These are phyloP conservation scores for Psittacula cyanocephala DNA, from an alignment of 2,113 vertebrate species.

Conservation along the genomic window DNA sequence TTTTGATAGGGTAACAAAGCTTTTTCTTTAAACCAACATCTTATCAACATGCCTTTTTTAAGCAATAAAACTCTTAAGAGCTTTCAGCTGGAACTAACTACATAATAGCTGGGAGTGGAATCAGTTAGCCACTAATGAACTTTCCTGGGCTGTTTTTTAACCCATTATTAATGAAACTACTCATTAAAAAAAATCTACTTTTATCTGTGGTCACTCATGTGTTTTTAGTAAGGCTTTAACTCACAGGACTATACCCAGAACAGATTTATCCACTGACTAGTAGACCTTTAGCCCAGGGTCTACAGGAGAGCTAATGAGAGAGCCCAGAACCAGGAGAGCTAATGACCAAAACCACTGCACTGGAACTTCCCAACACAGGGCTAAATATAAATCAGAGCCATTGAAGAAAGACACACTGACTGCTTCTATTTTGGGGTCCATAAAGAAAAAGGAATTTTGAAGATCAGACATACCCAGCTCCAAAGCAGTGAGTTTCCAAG, in stretches of 20 bases:
- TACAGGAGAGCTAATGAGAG: neutral
- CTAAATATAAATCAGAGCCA: slow-evolving; percentile 30
- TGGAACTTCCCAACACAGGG: neutral
- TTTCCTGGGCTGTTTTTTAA: neutral
- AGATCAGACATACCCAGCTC: neutral
- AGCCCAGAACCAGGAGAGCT: neutral
- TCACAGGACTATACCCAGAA: neutral
- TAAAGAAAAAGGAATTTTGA: neutral
- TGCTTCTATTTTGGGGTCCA: slow-evolving; percentile 10
- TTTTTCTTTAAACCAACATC: neutral
- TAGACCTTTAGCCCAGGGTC: neutral
- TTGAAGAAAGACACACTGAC: neutral
- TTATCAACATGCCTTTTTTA: neutral
- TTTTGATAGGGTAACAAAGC: neutral
- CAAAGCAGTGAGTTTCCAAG: slow-evolving; percentile 47
- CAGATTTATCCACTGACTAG: neutral
- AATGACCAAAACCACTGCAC: neutral
- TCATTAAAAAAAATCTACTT: neutral
- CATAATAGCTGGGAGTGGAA: neutral
- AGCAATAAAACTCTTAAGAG: neutral
- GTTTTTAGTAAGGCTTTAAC: neutral
- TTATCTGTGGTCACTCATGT: neutral
- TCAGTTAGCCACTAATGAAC: neutral
- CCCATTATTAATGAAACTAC: neutral
- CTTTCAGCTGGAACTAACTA: slow-evolving; percentile 24